Evolutionary conservation across 1,140 invertebrate genomes (phyloP), one percentile per base, ranked within the genome.

Genomic region (Leptonema lineaticorne): DNA sequence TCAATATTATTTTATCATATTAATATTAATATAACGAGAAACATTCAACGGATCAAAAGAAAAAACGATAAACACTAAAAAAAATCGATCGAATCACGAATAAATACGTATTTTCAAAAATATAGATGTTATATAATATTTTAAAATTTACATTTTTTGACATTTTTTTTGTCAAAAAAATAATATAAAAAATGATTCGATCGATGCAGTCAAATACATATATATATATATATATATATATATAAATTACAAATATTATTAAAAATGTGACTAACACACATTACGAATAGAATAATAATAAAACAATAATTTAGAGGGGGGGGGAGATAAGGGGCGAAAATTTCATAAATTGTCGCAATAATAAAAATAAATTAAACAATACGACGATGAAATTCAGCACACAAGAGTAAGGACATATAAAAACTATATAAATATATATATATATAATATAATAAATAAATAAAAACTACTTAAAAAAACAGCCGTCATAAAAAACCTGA

Each of bases 341-440:
- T 11, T 53, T 53, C 5, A 53, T 22, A 53, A 53, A 53, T 26
- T 53, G 20, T 26, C 50, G 22, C 22, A 53, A 7, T n/a, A n/a
- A n/a, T n/a, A n/a, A 53, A 53, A 41, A 26, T 11, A 53, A 53
- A 53, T 53, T 14, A 53, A 53, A 48, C 22, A 53, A 11, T 20
- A 53, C 50, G 50, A 53, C 50, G 50, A 53, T 53, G 20, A 20
- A 53, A 53, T 24, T 53, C 11, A 53, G 50, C 50, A 53, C 50
- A 53, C 50, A 53, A 53, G 50, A 53, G 50, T 53, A 53, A 53
- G 27, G 50, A 53, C 50, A 53, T 24, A n/a, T n/a, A 26, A 53
- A 53, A 53, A 41, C 37, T 16, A 41, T n/a, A 41, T 41, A 41
- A 41, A 41, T 16, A 11, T 3, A 41, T 14, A 41, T 41, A 41